phyloP scores from a whole-genome alignment of 1,140 invertebrate genomes.

The Brachionus rubens region DNA sequence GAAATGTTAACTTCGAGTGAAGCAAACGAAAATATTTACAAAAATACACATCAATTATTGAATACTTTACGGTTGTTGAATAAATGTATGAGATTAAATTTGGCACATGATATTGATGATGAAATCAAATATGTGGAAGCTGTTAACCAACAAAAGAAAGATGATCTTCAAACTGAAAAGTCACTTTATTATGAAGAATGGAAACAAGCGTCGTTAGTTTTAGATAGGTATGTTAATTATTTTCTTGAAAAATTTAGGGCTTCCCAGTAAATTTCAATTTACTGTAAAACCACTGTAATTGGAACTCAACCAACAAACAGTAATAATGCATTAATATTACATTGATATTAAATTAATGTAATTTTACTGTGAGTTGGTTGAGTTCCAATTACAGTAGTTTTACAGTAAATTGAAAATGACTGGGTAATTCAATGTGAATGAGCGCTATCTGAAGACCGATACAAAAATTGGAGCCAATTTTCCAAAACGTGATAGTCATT shows the following conservation, averaged over 20 bases:
- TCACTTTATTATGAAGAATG: conserved; percentile 39
- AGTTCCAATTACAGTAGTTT: too few relatives aligned
- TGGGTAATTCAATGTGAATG: too few relatives aligned
- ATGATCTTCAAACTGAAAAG: not conserved
- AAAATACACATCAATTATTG: not conserved
- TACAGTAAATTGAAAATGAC: too few relatives aligned
- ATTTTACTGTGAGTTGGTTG: too few relatives aligned
- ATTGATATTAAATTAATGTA: too few relatives aligned
- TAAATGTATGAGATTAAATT: conserved; percentile 5
- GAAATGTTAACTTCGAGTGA: not conserved
- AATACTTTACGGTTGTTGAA: conserved; percentile 1
- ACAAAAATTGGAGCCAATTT: too few relatives aligned
- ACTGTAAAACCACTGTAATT: too few relatives aligned
- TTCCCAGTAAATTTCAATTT: too few relatives aligned
- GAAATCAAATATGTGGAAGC: not conserved
- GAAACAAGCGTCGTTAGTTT: conserved; percentile 36
- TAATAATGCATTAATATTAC: too few relatives aligned
- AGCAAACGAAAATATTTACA: not conserved
- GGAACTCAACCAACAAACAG: too few relatives aligned
- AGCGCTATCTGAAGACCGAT: too few relatives aligned
- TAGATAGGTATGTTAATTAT: conserved; percentile 13
- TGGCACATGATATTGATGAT: not conserved
- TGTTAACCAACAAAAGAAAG: not conserved
- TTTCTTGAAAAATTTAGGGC: not conserved
- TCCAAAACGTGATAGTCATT: too few relatives aligned